Base-by-base conservation (phyloP, 2,113 vertebrate genomes). In the Brevimyrus niger region DNA sequence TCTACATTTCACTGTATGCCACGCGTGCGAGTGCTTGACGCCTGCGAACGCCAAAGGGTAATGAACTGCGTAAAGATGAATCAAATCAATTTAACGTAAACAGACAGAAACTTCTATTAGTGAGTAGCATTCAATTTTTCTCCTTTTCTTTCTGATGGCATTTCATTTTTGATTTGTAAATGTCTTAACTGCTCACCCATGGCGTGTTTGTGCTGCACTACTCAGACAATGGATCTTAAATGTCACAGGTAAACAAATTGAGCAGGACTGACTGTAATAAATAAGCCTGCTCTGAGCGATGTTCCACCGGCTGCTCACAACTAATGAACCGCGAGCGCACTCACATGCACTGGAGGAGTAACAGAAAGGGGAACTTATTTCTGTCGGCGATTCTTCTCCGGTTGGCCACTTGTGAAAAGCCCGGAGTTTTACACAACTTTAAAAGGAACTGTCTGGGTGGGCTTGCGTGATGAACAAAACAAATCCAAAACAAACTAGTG, bases 241-340 rank as follows among this genome's bases (percentile, higher is more conserved):
- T 95, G 93, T 94, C 93, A 94, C 53, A 90, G 76, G 89, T 90
- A 91, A 93, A 92, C 91, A 92, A 93, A 94, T 90, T 89, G 91
- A 93, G 92, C 51, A 89, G 11, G 48, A 58, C 89, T 93, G 94
- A 93, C 90, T 83, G 84, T 92, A 92, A 94, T 93, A 89, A 92
- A 94, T 92, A 90, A 90, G 86, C 84, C 89, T 69, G 88, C 94
- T 90, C 89, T 61, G 31, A 92, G 93, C 91, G 84, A 91, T 31
- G 55, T 88, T 50, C 58, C 44, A 51, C 69, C 87, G 87, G 50
- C 23, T 85, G 42, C 31, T 86, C 69, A 47, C 42, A 91, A 19
- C 55, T 87, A 91, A 94, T 94, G 91, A 93, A 93, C 90, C 89
- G 90, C 76, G 90, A 91, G 88, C 73, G 42, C 82, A 31, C 87